A percentile compares a stretch with the other conserved stretches of the same genome.
These are phyloP conservation scores for Sprattus sprattus DNA, from an alignment of 2,113 vertebrate genomes.

Conservation along the genomic window DNA sequence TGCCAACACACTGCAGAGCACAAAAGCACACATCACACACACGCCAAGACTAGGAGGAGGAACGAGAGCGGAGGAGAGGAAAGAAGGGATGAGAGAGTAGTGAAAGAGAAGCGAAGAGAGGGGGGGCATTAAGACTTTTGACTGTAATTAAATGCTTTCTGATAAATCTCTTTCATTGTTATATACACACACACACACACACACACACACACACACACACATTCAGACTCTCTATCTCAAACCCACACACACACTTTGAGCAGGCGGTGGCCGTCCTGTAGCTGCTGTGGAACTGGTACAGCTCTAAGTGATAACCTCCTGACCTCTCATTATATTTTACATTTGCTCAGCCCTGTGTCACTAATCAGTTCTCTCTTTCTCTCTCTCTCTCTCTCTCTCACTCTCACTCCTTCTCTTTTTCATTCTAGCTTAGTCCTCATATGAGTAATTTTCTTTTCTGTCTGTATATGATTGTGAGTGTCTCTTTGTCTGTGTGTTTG, in stretches of 20 bases:
- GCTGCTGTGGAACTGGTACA: background rate
- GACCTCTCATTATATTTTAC: background rate
- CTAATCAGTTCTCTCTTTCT: background rate
- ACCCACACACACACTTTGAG: background rate
- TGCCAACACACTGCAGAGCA: too few species aligned
- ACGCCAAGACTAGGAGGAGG: too few species aligned
- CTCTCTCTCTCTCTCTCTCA: background rate
- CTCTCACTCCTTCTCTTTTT: background rate
- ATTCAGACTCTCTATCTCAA: too few species aligned
- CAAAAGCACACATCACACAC: too few species aligned
- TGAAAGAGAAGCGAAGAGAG: background rate
- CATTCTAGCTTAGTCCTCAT: background rate
- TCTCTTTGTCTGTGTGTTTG: background rate
- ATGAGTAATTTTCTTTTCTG: background rate
- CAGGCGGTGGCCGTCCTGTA: background rate
- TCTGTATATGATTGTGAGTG: background rate
- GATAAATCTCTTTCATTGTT: background rate
- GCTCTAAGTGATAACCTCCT: background rate
- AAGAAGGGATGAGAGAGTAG: background rate
- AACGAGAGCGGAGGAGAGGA: background rate
- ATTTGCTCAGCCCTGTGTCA: background rate
- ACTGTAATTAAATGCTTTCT: background rate
- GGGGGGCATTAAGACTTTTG: background rate
- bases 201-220: conserved; percentile 1
- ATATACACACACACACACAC: background rate